phyloP scores from a whole-genome alignment of 2,113 vertebrate genomes.

The Colius striatus region DNA sequence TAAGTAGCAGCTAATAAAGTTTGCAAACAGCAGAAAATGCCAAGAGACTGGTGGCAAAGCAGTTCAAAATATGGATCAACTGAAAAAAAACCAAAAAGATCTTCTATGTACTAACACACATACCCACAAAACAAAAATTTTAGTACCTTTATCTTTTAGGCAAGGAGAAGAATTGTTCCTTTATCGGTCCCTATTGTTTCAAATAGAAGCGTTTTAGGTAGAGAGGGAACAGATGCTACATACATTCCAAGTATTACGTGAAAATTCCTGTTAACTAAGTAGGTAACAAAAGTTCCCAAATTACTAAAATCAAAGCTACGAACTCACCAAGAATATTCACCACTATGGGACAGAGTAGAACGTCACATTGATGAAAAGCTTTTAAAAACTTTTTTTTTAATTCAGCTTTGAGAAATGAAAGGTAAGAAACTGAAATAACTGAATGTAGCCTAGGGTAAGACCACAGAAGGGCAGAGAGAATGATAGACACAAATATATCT shows the following conservation, averaged over 20 bases:
- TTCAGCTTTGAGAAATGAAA: not conserved
- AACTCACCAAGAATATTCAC: not conserved
- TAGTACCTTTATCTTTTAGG: not conserved
- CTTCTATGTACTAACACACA: not conserved
- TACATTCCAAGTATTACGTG: not conserved
- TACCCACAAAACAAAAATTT: not conserved
- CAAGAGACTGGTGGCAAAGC: not conserved
- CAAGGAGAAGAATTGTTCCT: not conserved
- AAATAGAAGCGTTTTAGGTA: not conserved
- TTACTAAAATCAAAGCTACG: not conserved
- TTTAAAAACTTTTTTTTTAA: not conserved
- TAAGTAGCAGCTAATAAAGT: not conserved
- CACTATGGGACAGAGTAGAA: not conserved
- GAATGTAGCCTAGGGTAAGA: rapidly evolving
- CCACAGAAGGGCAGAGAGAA: not conserved
- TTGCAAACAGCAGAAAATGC: not conserved
- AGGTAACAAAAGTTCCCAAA: not conserved
- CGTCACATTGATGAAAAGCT: not conserved
- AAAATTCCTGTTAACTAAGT: not conserved
- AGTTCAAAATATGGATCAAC: not conserved
- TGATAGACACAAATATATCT: not conserved
- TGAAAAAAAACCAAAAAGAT: not conserved
- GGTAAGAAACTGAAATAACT: not conserved
- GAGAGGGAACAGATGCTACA: not conserved
- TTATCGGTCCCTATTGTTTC: not conserved